Percentiles rank a stretch among this genome's conserved stretches.
Evolutionary conservation across 2,113 vertebrate species (phyloP).

Genomic region (Mesitornis unicolor): DNA sequence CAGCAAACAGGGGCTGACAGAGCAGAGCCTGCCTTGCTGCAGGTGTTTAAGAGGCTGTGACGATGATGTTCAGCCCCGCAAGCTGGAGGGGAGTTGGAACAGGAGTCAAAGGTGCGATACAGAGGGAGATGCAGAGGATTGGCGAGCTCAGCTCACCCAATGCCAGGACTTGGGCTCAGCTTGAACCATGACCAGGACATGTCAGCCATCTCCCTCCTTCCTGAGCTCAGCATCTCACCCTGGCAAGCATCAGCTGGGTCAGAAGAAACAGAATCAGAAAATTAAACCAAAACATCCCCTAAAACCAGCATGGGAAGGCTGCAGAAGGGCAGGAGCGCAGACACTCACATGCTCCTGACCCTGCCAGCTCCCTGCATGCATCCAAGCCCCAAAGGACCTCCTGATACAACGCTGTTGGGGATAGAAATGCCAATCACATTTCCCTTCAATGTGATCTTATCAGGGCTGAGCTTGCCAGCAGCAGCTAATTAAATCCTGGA

Average conservation of each 20-base stretch:
- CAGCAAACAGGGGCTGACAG: background rate
- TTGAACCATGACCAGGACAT: rapidly evolving
- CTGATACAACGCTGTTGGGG: background rate
- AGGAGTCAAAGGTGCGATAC: rapidly evolving
- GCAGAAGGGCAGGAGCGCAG: rapidly evolving
- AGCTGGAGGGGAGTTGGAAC: background rate
- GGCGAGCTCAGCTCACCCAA: background rate
- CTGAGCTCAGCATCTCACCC: background rate
- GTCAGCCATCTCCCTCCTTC: rapidly evolving
- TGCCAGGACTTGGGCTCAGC: background rate
- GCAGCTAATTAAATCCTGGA: background rate
- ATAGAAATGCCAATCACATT: background rate
- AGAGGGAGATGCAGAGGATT: background rate
- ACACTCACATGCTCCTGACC: rapidly evolving
- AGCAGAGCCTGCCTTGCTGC: background rate
- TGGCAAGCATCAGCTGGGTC: background rate
- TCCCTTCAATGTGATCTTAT: background rate
- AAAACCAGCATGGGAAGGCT: rapidly evolving
- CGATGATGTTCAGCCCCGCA: background rate
- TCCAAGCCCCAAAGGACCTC: background rate
- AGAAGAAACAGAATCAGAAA: background rate
- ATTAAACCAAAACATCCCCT: background rate
- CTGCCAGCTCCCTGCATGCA: rapidly evolving
- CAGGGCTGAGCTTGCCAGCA: background rate
- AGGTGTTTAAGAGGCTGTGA: background rate